Evolutionary conservation across 2,888 invertebrate species (phyloP).

Genomic region (Cactoblastis cactorum): DNA sequence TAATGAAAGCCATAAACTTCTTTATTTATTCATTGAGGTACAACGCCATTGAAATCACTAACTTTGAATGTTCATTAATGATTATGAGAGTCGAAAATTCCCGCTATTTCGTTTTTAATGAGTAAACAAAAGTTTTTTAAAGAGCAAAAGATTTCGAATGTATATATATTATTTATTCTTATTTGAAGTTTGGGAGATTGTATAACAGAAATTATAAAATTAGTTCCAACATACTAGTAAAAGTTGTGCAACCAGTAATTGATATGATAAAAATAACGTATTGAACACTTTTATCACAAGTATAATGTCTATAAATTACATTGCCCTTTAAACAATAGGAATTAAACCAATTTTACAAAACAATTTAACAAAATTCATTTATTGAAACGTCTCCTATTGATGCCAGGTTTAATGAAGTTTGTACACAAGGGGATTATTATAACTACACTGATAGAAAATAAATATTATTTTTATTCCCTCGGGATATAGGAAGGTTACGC

Average conservation of each 20-base stretch:
- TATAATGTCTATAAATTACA: no score
- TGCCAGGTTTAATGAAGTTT: background rate
- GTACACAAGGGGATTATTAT: background rate
- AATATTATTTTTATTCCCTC: background rate
- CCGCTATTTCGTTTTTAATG: background rate
- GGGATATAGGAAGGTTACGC: background rate
- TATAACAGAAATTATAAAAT: background rate
- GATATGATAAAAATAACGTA: no score
- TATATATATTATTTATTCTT: no score
- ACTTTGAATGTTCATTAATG: conserved; percentile 12
- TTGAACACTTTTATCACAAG: no score
- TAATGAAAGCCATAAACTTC: conserved; percentile 26
- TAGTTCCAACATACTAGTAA: no score
- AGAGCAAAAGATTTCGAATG: background rate
- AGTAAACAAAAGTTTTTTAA: background rate
- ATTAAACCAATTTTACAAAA: no score
- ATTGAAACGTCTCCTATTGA: background rate
- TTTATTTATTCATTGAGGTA: conserved; percentile 24
- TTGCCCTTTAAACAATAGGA: background rate
- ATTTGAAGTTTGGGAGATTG: no score
- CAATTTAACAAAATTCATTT: background rate
- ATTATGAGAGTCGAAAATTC: conserved; percentile 3
- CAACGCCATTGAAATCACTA: conserved; percentile 8
- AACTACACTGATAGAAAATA: background rate
- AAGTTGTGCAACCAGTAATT: no score